phyloP scores from a whole-genome alignment of 1,140 invertebrate genomes.

The Medauroidea extradentata region DNA sequence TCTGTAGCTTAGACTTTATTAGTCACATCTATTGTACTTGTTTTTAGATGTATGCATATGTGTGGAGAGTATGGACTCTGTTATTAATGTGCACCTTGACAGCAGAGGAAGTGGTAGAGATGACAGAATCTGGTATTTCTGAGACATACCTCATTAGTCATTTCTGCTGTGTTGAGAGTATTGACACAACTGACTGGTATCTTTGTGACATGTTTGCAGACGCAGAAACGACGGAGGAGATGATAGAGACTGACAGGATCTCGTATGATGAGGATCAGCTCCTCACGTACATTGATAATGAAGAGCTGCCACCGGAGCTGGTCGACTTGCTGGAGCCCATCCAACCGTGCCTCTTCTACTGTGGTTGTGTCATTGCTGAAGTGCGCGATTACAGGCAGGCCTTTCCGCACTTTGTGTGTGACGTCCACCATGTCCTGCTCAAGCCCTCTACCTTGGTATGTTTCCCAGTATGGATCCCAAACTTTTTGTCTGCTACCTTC shows the following conservation, averaged over 20 bases:
- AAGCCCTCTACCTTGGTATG: conserved; percentile 80
- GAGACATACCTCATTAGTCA: no score
- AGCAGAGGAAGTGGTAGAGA: no score
- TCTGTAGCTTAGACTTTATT: no score
- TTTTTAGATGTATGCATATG: no score
- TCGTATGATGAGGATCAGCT: conserved; percentile 50
- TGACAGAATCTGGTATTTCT: no score
- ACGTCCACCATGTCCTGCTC: conserved; percentile 80
- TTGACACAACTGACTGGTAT: no score
- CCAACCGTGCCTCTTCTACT: conserved; percentile 80
- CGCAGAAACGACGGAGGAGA: neutral
- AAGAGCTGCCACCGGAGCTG: conserved; percentile 79
- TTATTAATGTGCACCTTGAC: no score
- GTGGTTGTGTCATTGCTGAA: conserved; percentile 87
- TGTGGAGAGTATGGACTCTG: no score
- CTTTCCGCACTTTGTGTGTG: conserved; percentile 60
- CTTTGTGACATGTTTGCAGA: no score
- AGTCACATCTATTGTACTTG: no score
- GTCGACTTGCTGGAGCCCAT: conserved; percentile 77
- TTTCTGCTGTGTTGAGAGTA: no score
- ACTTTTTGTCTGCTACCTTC: no score
- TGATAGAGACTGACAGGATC: conserved; percentile 27
- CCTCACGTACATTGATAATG: conserved; percentile 74
- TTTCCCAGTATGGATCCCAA: neutral
- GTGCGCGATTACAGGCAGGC: conserved; percentile 81